Evolutionary conservation across 2,888 invertebrate species (phyloP), one percentile per base, ranked within the genome.

Genomic region (Drepana falcataria): DNA sequence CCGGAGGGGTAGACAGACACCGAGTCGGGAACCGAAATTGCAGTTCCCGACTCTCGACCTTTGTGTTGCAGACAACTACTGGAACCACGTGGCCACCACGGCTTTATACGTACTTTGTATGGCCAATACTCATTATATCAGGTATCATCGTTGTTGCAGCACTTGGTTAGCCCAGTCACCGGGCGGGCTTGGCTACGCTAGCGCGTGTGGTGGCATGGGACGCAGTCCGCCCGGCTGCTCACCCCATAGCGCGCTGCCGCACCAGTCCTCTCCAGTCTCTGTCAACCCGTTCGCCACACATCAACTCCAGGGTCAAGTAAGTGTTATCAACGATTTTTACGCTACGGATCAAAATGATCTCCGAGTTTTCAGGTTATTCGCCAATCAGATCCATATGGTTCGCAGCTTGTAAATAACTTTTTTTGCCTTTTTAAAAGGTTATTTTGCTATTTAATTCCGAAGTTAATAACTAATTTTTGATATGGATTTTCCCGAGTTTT

Each of bases 241-340:
- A 4, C 81, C 88, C 6, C 87, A 87, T 71, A 74, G 75, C 51
- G 80, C 76, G 44, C 63, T 89, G 54, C 83, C 85, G 1, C 90
- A 90, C 65, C 89, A 90, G 71, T 68, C 85, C 3, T 83, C 88
- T 0, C 81, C 89, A 0, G 81, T 83, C 4, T 60, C 79, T n/a
- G 82, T 87, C 60, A 86, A 87, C 60, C 85, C 86, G 0, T 91
- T 85, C 55, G 73, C 82, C 1, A 68, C 83, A 6, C 90, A 90
- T 59, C 90, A 89, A 67, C 65, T 89, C 47, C 90, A 90, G 59
- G 85, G 87, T 52, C 90, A 90, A 83, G 90, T 90, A 66, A 57
- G 53, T 48, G 21, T 9, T 33, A 33, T 3, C n/a, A 3, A 33
- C 6, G n/a, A 49, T 21, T 4, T 21, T 2, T 2, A 41, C 41